Base-by-base conservation (phyloP, 2,888 invertebrate species). In the Drosophila melanosoma region DNA sequence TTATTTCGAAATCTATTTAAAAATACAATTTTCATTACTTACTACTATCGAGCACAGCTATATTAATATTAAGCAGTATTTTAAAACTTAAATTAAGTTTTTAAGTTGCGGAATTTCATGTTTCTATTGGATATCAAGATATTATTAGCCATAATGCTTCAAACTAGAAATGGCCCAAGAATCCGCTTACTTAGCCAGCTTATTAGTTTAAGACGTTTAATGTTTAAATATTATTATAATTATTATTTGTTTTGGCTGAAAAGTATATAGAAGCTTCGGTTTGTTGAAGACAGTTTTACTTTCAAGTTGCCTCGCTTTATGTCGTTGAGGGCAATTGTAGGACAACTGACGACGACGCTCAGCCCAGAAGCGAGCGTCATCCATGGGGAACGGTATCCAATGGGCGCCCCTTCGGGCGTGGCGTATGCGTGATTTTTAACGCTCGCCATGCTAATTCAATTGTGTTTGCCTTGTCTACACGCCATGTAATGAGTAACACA, bases 381-480 rank as follows among this genome's bases (percentile, higher is more conserved):
- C 73, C 79, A 54, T 74, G 72, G 79, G 68, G 75, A 82, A 74
- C 57, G 61, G 56, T 54, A 61, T 51, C 59, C 69, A 20, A 45
- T 66, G 62, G 61, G 69, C 68, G 53, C 58, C 35, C 65, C 60
- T 59, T 57, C 45, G 61, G 70, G 69, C 68, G 64, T 78, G 87
- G 81, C 89, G 90, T 87, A 87, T 87, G 86, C 89, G 90, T 87
- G 86, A 87, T 87, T 89, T 86, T 83, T 81, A 73, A 77, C 81
- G 77, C 86, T 75, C 80, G 73, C 90, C 82, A 83, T 87, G 87
- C 86, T 87, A 89, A 87, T 87, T 87, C 87, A 89, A 87, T 87
- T 87, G 88, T 86, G 90, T 86, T 89, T 87, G 88, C 82, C 77
- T 74, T 87, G 85, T 86, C 85, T 86, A 87, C 85, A 84, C 87